Evolutionary conservation across 2,888 invertebrate species (phyloP).

Genomic region (Apamea monoglypha): DNA sequence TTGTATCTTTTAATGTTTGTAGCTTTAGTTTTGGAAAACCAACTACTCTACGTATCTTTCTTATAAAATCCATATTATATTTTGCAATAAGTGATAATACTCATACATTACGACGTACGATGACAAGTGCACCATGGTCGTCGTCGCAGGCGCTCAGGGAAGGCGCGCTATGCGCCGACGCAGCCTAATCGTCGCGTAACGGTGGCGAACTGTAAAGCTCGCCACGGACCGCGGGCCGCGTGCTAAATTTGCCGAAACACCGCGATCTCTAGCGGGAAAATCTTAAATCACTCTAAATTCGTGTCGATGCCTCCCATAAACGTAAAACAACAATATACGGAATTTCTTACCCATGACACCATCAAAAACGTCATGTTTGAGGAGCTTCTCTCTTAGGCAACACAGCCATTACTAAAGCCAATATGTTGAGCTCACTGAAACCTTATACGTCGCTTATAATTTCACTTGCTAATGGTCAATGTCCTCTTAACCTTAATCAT

Average conservation of each 20-base stretch:
- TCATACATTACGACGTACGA: constrained; percentile 55
- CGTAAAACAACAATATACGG: constrained; percentile 48
- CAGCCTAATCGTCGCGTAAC: constrained; percentile 88
- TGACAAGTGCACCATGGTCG: constrained; percentile 56
- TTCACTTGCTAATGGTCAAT: constrained; percentile 41
- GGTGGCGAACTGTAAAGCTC: constrained; percentile 89
- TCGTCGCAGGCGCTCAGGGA: constrained; percentile 69
- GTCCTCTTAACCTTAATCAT: constrained; percentile 59
- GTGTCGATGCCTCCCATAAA: constrained; percentile 73
- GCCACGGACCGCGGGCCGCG: constrained; percentile 87
- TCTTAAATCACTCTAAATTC: constrained; percentile 84
- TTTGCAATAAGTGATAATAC: constrained; percentile 17
- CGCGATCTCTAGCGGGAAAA: constrained; percentile 87
- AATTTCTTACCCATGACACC: constrained; percentile 41
- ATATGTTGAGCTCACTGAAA: constrained; percentile 52
- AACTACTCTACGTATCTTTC: background rate
- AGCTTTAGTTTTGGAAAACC: background rate
- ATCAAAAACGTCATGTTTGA: constrained; percentile 32
- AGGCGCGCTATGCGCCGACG: constrained; percentile 81
- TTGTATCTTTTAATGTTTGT: background rate
- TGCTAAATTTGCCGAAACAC: constrained; percentile 90
- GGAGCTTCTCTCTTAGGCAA: constrained; percentile 25
- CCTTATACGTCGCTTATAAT: constrained; percentile 50
- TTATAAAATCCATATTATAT: background rate
- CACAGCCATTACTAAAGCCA: constrained; percentile 53